These are phyloP conservation scores for Heloderma charlesbogerti DNA, from an alignment of 2,113 vertebrate species.

Conservation along the genomic window DNA sequence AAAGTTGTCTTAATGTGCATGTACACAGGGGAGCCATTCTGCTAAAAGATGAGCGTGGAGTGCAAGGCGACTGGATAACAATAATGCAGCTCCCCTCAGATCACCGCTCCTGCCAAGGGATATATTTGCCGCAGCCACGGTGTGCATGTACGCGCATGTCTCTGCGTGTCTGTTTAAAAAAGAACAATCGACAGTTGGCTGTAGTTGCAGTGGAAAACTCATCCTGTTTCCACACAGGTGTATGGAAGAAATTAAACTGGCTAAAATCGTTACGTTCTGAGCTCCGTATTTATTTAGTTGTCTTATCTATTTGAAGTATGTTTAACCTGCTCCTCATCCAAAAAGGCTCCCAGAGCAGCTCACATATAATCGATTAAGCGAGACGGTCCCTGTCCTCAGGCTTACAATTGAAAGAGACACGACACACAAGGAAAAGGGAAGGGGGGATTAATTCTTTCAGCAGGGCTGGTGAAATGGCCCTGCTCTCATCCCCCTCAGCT, in stretches of 20 bases:
- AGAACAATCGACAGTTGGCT: neutral
- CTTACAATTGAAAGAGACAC: too few relatives aligned
- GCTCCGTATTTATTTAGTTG: too few relatives aligned
- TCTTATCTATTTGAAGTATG: too few relatives aligned
- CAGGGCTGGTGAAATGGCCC: too few relatives aligned
- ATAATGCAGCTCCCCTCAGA: neutral
- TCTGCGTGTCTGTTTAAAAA: neutral
- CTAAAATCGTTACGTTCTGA: neutral
- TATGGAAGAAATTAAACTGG: neutral
- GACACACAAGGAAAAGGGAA: too few relatives aligned
- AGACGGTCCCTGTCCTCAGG: too few relatives aligned
- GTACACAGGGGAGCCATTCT: neutral
- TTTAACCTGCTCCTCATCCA: too few relatives aligned
- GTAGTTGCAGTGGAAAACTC: slow-evolving; percentile 1
- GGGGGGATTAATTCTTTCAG: too few relatives aligned
- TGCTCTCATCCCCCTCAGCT: too few relatives aligned
- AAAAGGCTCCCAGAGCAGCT: too few relatives aligned
- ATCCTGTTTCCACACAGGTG: neutral
- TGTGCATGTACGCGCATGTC: neutral
- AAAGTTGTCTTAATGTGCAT: neutral
- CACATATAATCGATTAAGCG: too few relatives aligned
- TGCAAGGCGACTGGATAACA: slow-evolving; percentile 10
- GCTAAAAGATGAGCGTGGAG: neutral
- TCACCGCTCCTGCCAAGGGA: accelerated
- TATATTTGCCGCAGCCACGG: accelerated